Evolutionary conservation across 2,888 invertebrate species (phyloP), one percentile per base, ranked within the genome.

Genomic region (Bombylius major): DNA sequence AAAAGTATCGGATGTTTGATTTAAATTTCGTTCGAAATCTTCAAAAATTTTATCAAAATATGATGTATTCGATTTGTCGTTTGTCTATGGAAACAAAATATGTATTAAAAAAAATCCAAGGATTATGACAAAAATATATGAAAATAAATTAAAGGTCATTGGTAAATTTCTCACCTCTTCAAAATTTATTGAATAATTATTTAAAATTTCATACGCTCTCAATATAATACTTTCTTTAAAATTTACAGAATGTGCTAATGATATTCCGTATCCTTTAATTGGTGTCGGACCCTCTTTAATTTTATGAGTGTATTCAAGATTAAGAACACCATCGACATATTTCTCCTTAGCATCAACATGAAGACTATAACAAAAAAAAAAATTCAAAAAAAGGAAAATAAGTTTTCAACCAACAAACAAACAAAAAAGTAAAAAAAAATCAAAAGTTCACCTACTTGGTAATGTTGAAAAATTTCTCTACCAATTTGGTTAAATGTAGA

Each of bases 401-500:
- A 13, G n/a, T 47, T 14, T 47, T 46, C 44, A 54, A 42, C 8
- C 1, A 34, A 7, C 44, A 7, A 36, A 34, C 12, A 45, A n/a
- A n/a, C n/a, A n/a, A n/a, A n/a, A n/a, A n/a, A n/a, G n/a, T n/a
- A n/a, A n/a, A n/a, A n/a, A n/a, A n/a, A n/a, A n/a, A n/a, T n/a
- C n/a, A n/a, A 23, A 31, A 39, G 47, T 5, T 39, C 68, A n/a
- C 77, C 72, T 79, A 91, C 91, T 87, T 88, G 58, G 80, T 79
- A 11, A 89, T 84, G 69, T 87, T 89, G 50, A 73, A 75, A 65
- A 86, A 84, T 23, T 84, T 63, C 50, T 83, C 79, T 53, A 81
- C 75, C 8, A 89, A 66, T 68, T 80, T 81, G 0, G 86, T 82
- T 13, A 89, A 67, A 62, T 79, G 78, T 46, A 78, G 72, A 65